These are phyloP conservation scores for Ceratothoa steindachneri DNA, from an alignment of 2,888 invertebrate genomes.

Conservation along the genomic window DNA sequence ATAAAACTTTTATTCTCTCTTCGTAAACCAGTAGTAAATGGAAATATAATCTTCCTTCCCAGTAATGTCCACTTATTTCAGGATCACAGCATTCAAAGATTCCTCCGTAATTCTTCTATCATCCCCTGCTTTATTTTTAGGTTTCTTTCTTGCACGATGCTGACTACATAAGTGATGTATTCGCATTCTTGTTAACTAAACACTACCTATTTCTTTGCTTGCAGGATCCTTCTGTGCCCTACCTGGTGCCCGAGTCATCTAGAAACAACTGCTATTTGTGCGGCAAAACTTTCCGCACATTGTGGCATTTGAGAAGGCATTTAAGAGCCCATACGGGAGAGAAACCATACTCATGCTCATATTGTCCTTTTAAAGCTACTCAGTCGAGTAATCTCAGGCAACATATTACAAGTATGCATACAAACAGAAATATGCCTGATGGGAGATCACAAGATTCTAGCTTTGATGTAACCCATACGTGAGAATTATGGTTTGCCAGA, in stretches of 20 bases:
- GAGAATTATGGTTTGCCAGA: too few species aligned
- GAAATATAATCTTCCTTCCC: too few species aligned
- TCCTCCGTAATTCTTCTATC: too few species aligned
- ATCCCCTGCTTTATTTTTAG: too few species aligned
- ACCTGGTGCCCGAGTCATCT: neutral
- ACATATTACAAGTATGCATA: slow-evolving; percentile 12
- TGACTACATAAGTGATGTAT: too few species aligned
- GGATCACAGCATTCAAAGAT: too few species aligned
- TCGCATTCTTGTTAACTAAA: too few species aligned
- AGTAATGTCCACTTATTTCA: too few species aligned
- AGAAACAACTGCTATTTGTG: slow-evolving; percentile 6
- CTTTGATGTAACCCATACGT: neutral
- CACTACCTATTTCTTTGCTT: neutral
- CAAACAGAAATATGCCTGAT: neutral
- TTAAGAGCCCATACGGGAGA: slow-evolving; percentile 18
- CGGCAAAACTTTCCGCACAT: slow-evolving; percentile 10
- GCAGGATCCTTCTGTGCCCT: neutral
- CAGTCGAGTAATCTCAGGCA: slow-evolving; percentile 17
- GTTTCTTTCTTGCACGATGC: too few species aligned
- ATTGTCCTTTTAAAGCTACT: slow-evolving; percentile 16
- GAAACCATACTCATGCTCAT: slow-evolving; percentile 2
- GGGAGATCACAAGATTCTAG: neutral
- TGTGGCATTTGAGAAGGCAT: slow-evolving; percentile 10
- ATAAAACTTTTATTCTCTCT: too few species aligned
- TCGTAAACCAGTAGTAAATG: too few species aligned